Base-by-base conservation (phyloP, 2,113 vertebrate species). In the Ptychochromis oligacanthus region DNA sequence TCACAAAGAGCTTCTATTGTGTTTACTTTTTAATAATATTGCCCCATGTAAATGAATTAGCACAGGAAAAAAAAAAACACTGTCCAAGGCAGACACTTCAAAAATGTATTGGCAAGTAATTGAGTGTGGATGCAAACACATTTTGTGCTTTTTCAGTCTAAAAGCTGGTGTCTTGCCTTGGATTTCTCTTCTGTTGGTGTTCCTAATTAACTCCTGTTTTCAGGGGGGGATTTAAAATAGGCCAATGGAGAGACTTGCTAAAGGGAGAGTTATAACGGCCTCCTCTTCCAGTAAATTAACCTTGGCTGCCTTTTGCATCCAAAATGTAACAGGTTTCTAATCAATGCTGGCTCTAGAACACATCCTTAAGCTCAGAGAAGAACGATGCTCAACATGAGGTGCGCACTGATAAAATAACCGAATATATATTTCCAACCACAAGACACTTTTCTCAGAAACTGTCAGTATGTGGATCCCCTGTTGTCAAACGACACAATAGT, bases 231-330 rank as follows among this genome's bases (percentile, higher is more conserved):
- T 90, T 94, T 91, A 89, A 92, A 92, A 85, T 88, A 87, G 89
- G 90, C 81, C 87, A 86, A 87, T 82, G 81, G 89, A 81, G 84
- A 94, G 84, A 88, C 49, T 81, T 14, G 28, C 90, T 87, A 80
- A 86, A 88, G 78, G 87, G 77, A 92, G 77, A 84, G 80, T 87
- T 87, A 79, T 80, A 91, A 84, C 67, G 52, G 92, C 84, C 72
- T 93, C 84, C 87, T 91, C 85, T 80, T 87, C 81, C 89, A 93
- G 80, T 89, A 92, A 93, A 94, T 94, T 93, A 95, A 94, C 93
- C 91, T 93, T 92, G 89, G 81, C 87, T 89, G 87, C 28, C 75
- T 89, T 93, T 91, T 89, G 59, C 82, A 87, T 84, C 92, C 77
- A 90, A 85, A 93, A 89, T 75, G 79, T 87, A 93, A 92, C 92